phyloP scores from a whole-genome alignment of 2,797 vertebrate species.

The Parauchenoglanis punctatus region DNA sequence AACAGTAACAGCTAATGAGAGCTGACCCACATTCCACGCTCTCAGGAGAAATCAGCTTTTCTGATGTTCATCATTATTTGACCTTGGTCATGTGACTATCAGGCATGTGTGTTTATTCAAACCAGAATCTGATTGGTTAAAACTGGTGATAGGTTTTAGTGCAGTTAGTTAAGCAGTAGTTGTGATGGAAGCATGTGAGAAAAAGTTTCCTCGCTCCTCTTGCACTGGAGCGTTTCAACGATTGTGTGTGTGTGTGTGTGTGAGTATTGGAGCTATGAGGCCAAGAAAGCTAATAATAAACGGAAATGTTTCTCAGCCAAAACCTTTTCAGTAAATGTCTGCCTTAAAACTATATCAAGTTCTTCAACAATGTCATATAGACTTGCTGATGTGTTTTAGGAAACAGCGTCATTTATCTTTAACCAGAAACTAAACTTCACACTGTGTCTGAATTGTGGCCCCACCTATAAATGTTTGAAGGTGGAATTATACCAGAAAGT shows the following conservation, averaged over 20 bases:
- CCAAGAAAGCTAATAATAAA: not conserved
- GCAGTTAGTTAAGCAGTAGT: not conserved
- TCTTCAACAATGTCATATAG: not conserved
- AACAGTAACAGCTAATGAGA: conserved; percentile 35
- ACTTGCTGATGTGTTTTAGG: not conserved
- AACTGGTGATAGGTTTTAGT: conserved; percentile 26
- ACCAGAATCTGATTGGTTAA: conserved; percentile 24
- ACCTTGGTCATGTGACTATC: conserved; percentile 4
- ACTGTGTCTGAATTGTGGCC: not conserved
- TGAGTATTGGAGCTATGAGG: not conserved
- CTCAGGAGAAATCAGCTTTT: conserved; percentile 33
- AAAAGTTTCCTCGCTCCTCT: not conserved
- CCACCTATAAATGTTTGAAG: not conserved
- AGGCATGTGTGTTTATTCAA: not conserved
- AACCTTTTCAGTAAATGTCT: not conserved
- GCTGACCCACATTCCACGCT: conserved; percentile 44
- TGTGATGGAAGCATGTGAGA: not conserved
- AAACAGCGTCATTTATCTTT: not conserved
- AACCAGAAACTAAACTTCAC: not conserved
- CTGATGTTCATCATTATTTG: conserved; percentile 1
- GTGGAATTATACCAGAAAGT: not conserved
- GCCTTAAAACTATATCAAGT: not conserved
- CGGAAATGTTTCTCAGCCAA: not conserved
- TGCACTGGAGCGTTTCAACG: not conserved
- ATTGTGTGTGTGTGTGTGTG: not conserved